A percentile compares a stretch with the other conserved stretches of the same genome.
Evolutionary conservation across 2,113 vertebrate genomes (phyloP).

Genomic region (Fregata magnificens): DNA sequence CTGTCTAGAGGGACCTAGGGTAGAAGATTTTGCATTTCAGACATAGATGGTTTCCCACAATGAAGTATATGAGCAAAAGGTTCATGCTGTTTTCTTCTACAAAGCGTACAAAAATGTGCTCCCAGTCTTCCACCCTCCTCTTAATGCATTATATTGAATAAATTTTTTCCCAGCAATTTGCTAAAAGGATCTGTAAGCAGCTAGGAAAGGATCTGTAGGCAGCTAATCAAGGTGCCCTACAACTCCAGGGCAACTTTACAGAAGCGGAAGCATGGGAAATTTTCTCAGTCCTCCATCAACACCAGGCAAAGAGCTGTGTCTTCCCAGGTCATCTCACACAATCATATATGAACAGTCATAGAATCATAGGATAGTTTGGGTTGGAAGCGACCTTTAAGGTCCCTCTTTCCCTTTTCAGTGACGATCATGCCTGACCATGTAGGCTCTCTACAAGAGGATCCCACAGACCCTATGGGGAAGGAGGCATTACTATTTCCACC

Average conservation of each 20-base stretch:
- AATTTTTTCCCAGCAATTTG: not conserved
- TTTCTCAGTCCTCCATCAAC: not conserved
- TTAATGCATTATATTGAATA: not conserved
- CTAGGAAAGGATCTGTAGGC: not conserved
- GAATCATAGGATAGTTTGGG: not conserved
- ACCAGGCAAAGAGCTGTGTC: not conserved
- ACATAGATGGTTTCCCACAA: not conserved
- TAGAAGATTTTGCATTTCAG: not conserved
- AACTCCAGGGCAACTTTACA: not conserved
- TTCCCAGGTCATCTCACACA: not conserved
- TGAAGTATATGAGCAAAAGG: not conserved
- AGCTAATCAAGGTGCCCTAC: not conserved
- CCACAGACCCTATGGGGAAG: not conserved
- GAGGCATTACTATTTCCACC: not conserved
- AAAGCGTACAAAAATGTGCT: fast-evolving
- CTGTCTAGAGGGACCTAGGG: not conserved
- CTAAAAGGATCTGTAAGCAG: not conserved
- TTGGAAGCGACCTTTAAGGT: not conserved
- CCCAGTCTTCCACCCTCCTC: not conserved
- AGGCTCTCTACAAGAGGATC: not conserved
- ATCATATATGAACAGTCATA: not conserved
- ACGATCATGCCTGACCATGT: not conserved
- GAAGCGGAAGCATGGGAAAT: not conserved
- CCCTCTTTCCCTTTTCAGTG: not conserved
- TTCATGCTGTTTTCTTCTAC: not conserved